phyloP scores from a whole-genome alignment of 1,140 invertebrate species.

The Dreissena polymorpha region DNA sequence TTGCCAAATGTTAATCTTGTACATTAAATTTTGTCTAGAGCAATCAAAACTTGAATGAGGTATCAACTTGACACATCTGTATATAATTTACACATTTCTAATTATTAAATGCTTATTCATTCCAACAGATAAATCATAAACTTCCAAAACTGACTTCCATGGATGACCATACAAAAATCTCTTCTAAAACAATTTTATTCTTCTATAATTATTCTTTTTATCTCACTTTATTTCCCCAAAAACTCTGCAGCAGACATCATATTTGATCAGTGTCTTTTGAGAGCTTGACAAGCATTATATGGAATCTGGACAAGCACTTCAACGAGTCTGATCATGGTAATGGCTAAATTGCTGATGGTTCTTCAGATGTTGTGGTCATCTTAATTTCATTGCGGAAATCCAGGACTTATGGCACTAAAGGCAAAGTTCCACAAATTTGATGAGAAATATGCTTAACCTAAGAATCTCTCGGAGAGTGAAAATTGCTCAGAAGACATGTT shows the following conservation, averaged over 20 bases:
- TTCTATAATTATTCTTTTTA: too few relatives aligned
- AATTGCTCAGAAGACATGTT: background rate
- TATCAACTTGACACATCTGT: too few relatives aligned
- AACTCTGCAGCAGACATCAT: background rate
- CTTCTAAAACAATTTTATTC: too few relatives aligned
- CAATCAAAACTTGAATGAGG: too few relatives aligned
- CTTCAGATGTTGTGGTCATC: constrained; percentile 9
- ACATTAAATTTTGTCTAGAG: too few relatives aligned
- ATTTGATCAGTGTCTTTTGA: constrained; percentile 10
- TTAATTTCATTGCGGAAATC: constrained; percentile 6
- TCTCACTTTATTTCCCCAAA: too few relatives aligned
- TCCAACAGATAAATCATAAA: too few relatives aligned
- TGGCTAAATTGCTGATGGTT: constrained; percentile 21
- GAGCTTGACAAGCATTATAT: constrained; percentile 2
- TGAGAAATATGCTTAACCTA: background rate
- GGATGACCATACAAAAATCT: too few relatives aligned
- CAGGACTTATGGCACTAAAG: background rate
- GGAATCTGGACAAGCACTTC: background rate
- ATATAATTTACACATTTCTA: too few relatives aligned
- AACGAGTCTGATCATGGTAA: constrained; percentile 12
- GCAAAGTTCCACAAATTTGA: constrained; percentile 6
- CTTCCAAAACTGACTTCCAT: too few relatives aligned
- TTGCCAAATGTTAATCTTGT: too few relatives aligned
- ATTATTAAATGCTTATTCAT: too few relatives aligned
- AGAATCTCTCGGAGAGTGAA: background rate